Evolutionary conservation across 1,140 invertebrate genomes (phyloP).

Genomic region (Sitobion miscanthi): DNA sequence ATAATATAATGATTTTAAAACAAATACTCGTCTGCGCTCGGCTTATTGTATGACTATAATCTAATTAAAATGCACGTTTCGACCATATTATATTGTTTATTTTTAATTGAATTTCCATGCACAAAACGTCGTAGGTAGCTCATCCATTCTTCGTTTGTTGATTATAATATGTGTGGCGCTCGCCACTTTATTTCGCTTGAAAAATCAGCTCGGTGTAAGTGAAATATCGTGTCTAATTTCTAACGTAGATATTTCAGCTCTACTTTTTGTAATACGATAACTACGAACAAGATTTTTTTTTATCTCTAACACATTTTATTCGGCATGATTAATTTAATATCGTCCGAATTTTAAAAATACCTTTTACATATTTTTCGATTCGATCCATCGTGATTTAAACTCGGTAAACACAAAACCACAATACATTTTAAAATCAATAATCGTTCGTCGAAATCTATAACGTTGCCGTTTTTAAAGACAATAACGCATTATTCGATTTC

Average conservation of each 20-base stretch:
- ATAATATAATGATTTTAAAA: neutral
- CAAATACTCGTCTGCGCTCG: neutral
- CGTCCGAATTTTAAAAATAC: no score
- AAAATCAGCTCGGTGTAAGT: neutral
- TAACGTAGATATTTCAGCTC: neutral
- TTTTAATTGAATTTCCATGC: neutral
- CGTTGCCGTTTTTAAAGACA: neutral
- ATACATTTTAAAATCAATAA: neutral
- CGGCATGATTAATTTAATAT: no score
- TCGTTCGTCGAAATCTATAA: neutral
- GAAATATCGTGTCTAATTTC: neutral
- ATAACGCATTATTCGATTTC: neutral
- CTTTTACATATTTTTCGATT: neutral
- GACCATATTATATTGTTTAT: neutral
- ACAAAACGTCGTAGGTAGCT: neutral
- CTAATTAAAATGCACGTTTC: neutral
- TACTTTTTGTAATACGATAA: neutral
- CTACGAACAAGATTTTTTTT: neutral
- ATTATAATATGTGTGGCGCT: neutral
- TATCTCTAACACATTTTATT: no score
- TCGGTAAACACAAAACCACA: neutral
- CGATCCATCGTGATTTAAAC: neutral
- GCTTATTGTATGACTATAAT: neutral
- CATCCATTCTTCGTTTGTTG: neutral
- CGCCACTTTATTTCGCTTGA: neutral